phyloP scores from a whole-genome alignment of 2,797 vertebrate genomes.

The Sebastes trivittatus region DNA sequence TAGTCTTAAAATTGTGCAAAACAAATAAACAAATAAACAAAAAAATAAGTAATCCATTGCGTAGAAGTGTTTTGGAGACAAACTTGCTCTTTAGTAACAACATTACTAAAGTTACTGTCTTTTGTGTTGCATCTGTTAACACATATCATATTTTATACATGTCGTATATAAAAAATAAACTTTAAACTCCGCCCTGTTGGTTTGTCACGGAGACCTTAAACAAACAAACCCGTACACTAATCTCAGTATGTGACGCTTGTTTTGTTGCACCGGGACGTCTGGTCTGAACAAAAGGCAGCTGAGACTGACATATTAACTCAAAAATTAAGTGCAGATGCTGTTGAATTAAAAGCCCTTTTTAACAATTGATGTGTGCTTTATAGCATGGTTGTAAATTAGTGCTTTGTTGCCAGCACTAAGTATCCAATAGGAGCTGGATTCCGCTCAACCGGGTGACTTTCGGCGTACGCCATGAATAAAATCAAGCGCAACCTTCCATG shows the following conservation, averaged over 20 bases:
- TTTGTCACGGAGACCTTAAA: neutral
- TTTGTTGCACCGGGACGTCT: neutral
- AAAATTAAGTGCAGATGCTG: neutral
- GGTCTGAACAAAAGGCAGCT: neutral
- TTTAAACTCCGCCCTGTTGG: neutral
- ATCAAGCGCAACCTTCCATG: neutral
- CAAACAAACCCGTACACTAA: neutral
- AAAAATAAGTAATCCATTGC: neutral
- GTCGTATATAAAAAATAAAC: neutral
- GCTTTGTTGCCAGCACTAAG: rapidly evolving
- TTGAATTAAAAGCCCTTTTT: neutral
- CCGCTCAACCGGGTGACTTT: neutral
- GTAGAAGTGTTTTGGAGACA: neutral
- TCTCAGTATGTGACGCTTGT: neutral
- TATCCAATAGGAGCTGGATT: neutral
- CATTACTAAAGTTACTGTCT: neutral
- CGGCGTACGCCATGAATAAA: neutral
- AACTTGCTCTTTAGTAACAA: neutral
- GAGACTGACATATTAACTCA: neutral
- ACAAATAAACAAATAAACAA: too few species aligned
- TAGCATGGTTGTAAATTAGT: neutral
- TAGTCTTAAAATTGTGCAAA: too few species aligned
- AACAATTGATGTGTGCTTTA: rapidly evolving
- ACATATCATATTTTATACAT: neutral
- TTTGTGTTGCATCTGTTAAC: neutral